These are phyloP conservation scores for Ianthella basta DNA, from an alignment of 37 sponge, comb jelly and placozoan genomes.

Conservation along the genomic window DNA sequence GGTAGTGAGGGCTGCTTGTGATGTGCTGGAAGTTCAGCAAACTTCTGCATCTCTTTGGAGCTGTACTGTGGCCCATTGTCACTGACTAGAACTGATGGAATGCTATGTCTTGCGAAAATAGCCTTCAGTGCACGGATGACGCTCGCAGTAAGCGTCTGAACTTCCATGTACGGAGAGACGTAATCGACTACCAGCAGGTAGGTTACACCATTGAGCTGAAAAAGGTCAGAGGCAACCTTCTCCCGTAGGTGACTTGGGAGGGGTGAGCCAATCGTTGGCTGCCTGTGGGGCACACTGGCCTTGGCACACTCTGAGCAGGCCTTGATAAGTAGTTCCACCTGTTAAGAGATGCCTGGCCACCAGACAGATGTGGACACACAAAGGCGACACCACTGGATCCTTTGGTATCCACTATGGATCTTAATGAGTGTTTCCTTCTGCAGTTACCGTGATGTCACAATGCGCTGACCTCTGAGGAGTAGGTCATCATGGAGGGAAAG, in stretches of 20 bases:
- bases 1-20: constrained; percentile 33
- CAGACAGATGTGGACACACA: constrained; percentile 7
- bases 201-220: not conserved
- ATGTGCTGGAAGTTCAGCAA: constrained; percentile 16
- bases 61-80: constrained; percentile 24
- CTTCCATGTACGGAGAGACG: constrained; percentile 27
- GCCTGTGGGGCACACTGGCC: not conserved
- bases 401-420: constrained; percentile 45
- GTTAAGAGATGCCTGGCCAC: constrained; percentile 22
- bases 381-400: constrained; percentile 21
- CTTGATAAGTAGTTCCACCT: constrained; percentile 19
- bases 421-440: no score
- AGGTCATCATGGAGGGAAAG: constrained; percentile 14
- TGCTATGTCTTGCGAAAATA: constrained; percentile 19
- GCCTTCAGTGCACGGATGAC: constrained; percentile 1
- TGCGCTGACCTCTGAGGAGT: constrained; percentile 15
- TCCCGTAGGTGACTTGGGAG: constrained; percentile 8
- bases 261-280: constrained; percentile 4
- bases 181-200: constrained; percentile 24
- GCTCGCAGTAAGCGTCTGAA: constrained; percentile 2
- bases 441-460: no score
- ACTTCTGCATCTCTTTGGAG: constrained; percentile 24
- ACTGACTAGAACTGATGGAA: constrained; percentile 1
- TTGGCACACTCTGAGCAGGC: not conserved
- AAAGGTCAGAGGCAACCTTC: constrained; percentile 18